These are phyloP conservation scores for Myrmecobius fasciatus DNA, from an alignment of 2,113 vertebrate species.

Conservation along the genomic window DNA sequence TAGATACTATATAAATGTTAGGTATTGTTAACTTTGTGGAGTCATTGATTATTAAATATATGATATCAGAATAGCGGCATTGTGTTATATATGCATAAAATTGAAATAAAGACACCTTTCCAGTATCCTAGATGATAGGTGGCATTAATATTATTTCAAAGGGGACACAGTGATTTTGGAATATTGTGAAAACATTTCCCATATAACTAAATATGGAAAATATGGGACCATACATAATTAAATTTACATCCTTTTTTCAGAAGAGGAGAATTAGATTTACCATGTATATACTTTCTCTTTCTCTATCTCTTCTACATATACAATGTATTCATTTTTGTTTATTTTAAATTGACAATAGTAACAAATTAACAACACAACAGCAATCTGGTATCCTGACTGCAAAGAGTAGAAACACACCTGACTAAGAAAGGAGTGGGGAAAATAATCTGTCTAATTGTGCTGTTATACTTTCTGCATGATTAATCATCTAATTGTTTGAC, in stretches of 20 bases:
- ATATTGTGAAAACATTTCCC: background rate
- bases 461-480: conserved; percentile 26
- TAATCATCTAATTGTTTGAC: conserved; percentile 58
- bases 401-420: conserved; percentile 37
- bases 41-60: background rate
- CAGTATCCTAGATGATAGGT: background rate
- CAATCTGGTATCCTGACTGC: background rate
- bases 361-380: background rate
- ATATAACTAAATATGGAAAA: background rate
- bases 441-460: conserved; percentile 22
- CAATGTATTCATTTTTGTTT: background rate
- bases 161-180: background rate
- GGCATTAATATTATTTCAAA: background rate
- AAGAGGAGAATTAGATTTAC: conserved; percentile 17
- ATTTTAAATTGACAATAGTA: conserved; percentile 13
- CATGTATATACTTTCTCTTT: conserved; percentile 14
- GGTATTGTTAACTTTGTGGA: background rate
- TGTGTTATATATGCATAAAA: background rate
- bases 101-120: background rate
- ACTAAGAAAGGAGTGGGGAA: background rate
- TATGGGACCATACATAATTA: background rate
- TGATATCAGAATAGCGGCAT: background rate
- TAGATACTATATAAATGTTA: background rate
- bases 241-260: conserved; percentile 7
- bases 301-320: background rate